These are phyloP conservation scores for Eupithecia exiguata DNA, from an alignment of 2,888 invertebrate genomes.

Conservation along the genomic window DNA sequence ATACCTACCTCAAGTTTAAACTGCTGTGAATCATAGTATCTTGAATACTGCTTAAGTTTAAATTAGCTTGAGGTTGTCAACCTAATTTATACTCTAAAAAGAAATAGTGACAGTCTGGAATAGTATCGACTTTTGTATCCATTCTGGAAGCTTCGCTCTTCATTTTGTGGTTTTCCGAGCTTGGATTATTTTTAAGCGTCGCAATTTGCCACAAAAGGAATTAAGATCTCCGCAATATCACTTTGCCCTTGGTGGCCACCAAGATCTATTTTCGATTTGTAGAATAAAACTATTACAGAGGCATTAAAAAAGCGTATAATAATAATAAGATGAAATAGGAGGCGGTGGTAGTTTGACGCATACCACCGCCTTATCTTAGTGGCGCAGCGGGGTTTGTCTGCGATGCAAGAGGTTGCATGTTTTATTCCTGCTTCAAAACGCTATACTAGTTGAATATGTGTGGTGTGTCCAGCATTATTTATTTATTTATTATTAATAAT, in stretches of 20 bases:
- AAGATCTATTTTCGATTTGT: too few relatives aligned
- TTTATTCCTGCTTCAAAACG: neutral
- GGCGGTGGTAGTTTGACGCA: too few relatives aligned
- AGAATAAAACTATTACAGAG: too few relatives aligned
- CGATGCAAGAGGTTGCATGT: neutral
- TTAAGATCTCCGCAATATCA: neutral
- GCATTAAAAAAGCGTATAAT: too few relatives aligned
- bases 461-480: too few relatives aligned
- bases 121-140: neutral
- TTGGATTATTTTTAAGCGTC: neutral
- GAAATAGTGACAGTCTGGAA: neutral
- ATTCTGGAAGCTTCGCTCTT: neutral
- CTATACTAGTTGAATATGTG: too few relatives aligned
- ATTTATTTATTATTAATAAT: too few relatives aligned
- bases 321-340: too few relatives aligned
- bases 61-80: neutral
- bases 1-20: conserved; percentile 36
- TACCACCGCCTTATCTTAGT: neutral
- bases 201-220: neutral
- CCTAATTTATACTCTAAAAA: neutral
- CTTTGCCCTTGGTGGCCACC: too few relatives aligned
- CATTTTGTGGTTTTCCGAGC: neutral
- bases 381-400: neutral
- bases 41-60: neutral
- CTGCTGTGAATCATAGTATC: conserved; percentile 24